These are phyloP conservation scores for Sander lucioperca DNA, from an alignment of 2,113 vertebrate genomes.

Conservation along the genomic window DNA sequence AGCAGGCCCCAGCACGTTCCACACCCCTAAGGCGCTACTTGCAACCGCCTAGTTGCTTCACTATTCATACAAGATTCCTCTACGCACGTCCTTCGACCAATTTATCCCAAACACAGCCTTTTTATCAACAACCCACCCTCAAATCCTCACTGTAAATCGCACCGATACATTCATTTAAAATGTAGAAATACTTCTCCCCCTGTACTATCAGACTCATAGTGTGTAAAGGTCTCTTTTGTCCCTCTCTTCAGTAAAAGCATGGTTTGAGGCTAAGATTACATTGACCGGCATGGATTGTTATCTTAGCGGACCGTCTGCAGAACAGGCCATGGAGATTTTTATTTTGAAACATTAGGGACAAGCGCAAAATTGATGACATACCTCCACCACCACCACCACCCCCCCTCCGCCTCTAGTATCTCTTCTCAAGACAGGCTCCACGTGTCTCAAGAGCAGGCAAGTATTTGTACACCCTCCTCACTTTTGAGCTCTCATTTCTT, in stretches of 20 bases:
- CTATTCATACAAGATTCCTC: constrained; percentile 62
- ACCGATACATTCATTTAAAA: constrained; percentile 10
- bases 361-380: constrained; percentile 82
- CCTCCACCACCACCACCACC: constrained; percentile 25
- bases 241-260: constrained; percentile 48
- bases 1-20: constrained; percentile 76
- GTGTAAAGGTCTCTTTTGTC: constrained; percentile 20
- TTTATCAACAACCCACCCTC: constrained; percentile 37
- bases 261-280: constrained; percentile 82
- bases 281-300: constrained; percentile 83
- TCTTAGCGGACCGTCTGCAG: constrained; percentile 84
- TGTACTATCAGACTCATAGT: not conserved
- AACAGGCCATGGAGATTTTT: constrained; percentile 83
- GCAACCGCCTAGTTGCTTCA: constrained; percentile 45
- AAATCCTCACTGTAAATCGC: constrained; percentile 24
- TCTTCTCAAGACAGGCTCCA: constrained; percentile 73
- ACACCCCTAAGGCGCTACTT: constrained; percentile 56
- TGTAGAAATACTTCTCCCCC: not conserved
- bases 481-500: constrained; percentile 52
- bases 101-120: constrained; percentile 52
- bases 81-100: constrained; percentile 9
- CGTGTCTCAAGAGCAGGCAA: constrained; percentile 62
- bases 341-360: constrained; percentile 82
- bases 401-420: constrained; percentile 26
- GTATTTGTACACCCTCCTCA: constrained; percentile 52